A percentile compares a stretch with the other conserved stretches of the same genome.
Evolutionary conservation across 2,888 invertebrate genomes (phyloP).

Genomic region (Gryllus longicercus): DNA sequence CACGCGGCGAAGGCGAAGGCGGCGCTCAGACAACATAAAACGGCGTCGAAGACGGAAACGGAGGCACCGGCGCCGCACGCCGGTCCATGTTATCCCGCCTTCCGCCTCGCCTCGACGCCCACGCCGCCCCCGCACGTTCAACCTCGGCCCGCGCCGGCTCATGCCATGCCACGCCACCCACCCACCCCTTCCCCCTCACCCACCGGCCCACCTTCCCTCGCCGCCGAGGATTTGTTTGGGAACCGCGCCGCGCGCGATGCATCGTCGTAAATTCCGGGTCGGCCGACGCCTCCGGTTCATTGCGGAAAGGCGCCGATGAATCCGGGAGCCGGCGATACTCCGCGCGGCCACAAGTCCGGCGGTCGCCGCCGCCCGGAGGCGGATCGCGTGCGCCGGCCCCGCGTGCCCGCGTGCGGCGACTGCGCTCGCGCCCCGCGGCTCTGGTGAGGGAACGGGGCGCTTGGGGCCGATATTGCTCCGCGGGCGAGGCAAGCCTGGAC

Average conservation of each 20-base stretch:
- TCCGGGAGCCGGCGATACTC: neutral
- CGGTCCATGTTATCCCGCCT: neutral
- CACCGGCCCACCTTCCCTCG: too few relatives aligned
- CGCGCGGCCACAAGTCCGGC: neutral
- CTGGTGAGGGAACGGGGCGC: neutral
- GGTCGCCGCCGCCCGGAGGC: neutral
- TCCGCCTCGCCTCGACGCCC: neutral
- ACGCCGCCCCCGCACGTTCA: neutral
- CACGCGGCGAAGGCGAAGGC: too few relatives aligned
- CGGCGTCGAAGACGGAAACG: too few relatives aligned
- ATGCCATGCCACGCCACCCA: neutral
- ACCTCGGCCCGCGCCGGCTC: neutral
- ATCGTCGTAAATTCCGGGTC: neutral
- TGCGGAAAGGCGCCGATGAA: conserved; percentile 8
- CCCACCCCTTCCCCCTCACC: too few relatives aligned
- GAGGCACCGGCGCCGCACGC: neutral
- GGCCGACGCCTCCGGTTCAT: neutral
- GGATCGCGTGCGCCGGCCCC: neutral
- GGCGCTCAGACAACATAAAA: too few relatives aligned
- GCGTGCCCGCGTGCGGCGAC: neutral
- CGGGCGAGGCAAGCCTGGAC: neutral
- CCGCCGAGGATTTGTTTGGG: too few relatives aligned
- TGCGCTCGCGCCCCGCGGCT: neutral
- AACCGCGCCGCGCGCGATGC: too few relatives aligned
- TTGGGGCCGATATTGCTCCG: neutral